A percentile compares a stretch with the other conserved stretches of the same genome.
phyloP scores from a whole-genome alignment of 92 coral and sea anemone genomes.

The Bergia puertoricense region DNA sequence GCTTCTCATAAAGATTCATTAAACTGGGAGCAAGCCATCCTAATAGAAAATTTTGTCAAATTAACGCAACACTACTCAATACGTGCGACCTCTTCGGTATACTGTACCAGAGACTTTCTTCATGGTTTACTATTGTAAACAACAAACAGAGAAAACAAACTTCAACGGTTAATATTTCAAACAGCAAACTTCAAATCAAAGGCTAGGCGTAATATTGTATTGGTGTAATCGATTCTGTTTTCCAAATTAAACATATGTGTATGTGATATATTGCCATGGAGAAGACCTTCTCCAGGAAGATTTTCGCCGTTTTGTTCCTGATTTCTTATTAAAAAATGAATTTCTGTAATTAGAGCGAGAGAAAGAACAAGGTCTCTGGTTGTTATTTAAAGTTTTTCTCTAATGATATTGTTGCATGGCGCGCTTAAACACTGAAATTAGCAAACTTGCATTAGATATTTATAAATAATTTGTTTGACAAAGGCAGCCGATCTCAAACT shows the following conservation, averaged over 20 bases:
- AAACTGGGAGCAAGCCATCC: background rate
- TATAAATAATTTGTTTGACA: slow-evolving; percentile 14
- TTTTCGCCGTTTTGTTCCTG: slow-evolving; percentile 2
- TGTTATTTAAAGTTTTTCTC: slow-evolving; percentile 1
- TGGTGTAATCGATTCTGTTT: background rate
- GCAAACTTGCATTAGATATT: background rate
- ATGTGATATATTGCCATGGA: slow-evolving; percentile 22
- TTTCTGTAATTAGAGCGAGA: slow-evolving; percentile 20
- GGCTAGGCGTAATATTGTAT: background rate
- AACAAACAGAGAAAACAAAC: background rate
- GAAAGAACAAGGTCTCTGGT: slow-evolving; percentile 20
- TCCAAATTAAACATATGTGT: slow-evolving; percentile 12
- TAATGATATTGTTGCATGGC: slow-evolving; percentile 3
- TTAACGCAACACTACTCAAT: background rate
- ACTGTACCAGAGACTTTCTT: background rate
- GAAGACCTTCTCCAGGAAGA: background rate
- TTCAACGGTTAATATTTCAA: background rate
- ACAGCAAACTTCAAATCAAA: slow-evolving; percentile 24
- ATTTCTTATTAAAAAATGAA: slow-evolving; percentile 19
- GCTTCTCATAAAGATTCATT: slow-evolving; percentile 35
- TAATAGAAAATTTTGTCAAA: slow-evolving; percentile 26
- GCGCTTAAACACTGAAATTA: background rate
- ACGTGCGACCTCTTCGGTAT: background rate
- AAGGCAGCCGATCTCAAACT: slow-evolving; percentile 2
- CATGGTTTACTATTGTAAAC: background rate